Conservation (phyloP, 2,797 vertebrate genomes). For the Molossus molossus region DNA sequence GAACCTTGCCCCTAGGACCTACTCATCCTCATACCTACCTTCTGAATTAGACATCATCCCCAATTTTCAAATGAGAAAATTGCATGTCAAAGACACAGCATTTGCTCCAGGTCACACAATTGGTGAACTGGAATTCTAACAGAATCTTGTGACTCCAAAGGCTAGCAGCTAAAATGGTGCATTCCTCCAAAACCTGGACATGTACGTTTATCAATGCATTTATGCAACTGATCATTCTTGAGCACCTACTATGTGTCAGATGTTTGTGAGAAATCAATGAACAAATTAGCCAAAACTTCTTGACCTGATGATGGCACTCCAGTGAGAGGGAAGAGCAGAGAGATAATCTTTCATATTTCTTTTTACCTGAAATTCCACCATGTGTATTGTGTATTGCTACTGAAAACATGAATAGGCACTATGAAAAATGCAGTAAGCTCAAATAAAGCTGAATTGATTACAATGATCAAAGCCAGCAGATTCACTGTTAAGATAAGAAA, state of each 20-base stretch:
- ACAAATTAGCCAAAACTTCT: not conserved
- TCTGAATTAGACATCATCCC: not conserved
- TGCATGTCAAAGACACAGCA: not conserved
- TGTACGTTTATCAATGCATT: not conserved
- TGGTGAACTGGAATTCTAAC: not conserved
- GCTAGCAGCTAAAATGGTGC: not conserved
- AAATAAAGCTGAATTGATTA: not conserved
- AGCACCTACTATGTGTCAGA: not conserved
- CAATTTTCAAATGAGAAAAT: not conserved
- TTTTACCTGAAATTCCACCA: constrained; percentile 34
- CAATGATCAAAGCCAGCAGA: constrained; percentile 40
- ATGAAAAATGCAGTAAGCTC: not conserved
- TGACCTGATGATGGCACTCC: not conserved
- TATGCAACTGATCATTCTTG: not conserved
- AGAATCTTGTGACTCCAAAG: not conserved
- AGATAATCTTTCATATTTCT: not conserved
- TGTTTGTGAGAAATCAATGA: not conserved
- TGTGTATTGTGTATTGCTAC: not conserved
- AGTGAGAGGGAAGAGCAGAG: not conserved
- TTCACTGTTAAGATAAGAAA: constrained; percentile 37
- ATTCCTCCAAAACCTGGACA: not conserved
- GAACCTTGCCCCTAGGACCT: not conserved
- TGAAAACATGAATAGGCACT: not conserved
- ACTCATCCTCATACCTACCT: not conserved
- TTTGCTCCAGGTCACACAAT: not conserved